phyloP scores from a whole-genome alignment of 1,140 invertebrate genomes.

The Nixonia krombeini region DNA sequence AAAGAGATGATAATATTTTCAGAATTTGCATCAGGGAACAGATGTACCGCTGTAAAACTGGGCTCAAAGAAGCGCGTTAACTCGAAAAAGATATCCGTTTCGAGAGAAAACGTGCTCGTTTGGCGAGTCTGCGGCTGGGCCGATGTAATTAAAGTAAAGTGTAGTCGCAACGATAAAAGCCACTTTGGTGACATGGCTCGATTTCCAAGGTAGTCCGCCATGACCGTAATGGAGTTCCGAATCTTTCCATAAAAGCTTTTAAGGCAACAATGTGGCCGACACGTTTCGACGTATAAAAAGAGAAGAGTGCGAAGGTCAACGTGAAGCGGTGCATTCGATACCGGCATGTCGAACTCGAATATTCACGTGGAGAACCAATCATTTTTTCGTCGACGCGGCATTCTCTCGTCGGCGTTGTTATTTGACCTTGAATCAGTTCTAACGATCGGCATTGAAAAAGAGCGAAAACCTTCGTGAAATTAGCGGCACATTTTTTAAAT shows the following conservation, averaged over 20 bases:
- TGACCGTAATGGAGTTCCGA: conserved; percentile 73
- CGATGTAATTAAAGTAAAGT: conserved; percentile 46
- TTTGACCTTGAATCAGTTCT: too few relatives aligned
- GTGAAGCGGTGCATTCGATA: too few relatives aligned
- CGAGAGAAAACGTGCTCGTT: conserved; percentile 22
- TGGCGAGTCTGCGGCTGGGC: conserved; percentile 26
- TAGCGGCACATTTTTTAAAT: too few relatives aligned
- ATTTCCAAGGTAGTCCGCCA: conserved; percentile 73
- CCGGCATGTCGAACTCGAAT: too few relatives aligned
- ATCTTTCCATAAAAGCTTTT: conserved; percentile 75
- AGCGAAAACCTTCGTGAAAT: too few relatives aligned
- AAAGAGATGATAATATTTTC: too few relatives aligned
- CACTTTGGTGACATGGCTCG: conserved; percentile 73
- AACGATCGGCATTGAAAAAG: too few relatives aligned
- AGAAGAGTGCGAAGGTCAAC: neutral
- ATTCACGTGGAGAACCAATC: neutral
- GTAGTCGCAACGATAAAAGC: conserved; percentile 68
- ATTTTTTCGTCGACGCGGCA: too few relatives aligned
- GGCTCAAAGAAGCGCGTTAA: too few relatives aligned
- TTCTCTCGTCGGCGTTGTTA: too few relatives aligned
- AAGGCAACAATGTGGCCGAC: conserved; percentile 55
- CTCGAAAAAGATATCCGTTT: neutral
- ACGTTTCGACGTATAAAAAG: conserved; percentile 27
- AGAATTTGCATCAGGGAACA: neutral
- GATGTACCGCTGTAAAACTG: neutral